phyloP scores from a whole-genome alignment of 2,113 vertebrate species.

The Pteropus alecto region DNA sequence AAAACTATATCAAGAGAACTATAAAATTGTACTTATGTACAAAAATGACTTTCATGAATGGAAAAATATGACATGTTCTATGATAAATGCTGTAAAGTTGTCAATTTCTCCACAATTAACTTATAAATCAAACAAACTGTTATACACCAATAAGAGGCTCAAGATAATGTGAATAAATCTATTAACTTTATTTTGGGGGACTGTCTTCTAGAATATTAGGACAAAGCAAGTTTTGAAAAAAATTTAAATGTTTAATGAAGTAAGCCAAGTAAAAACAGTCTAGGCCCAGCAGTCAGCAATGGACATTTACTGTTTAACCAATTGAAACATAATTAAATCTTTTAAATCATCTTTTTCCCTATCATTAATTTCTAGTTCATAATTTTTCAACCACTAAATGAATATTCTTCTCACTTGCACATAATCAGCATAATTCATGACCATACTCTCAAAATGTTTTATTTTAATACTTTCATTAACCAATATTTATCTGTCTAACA shows the following conservation, averaged over 20 bases:
- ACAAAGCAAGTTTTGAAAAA: neutral
- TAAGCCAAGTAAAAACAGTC: neutral
- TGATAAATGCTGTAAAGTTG: neutral
- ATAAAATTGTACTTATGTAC: neutral
- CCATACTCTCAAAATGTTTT: neutral
- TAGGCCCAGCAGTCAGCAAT: neutral
- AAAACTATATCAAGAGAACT: neutral
- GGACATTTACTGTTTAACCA: neutral
- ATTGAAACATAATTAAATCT: neutral
- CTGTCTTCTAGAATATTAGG: neutral
- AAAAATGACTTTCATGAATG: constrained; percentile 13
- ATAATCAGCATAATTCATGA: neutral
- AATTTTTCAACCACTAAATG: neutral
- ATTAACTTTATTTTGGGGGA: neutral
- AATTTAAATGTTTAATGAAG: neutral
- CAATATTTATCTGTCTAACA: neutral
- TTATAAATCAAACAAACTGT: neutral
- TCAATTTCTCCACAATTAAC: neutral
- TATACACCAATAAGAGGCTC: neutral
- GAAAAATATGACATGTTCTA: neutral
- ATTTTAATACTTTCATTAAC: neutral
- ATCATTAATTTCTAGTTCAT: neutral
- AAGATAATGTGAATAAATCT: neutral
- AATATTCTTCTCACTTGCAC: neutral
- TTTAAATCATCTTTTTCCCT: neutral